A percentile compares a stretch with the other conserved stretches of the same genome.
Conservation (phyloP, 2,113 vertebrate genomes). For the mouse (Mus musculus) region DNA sequence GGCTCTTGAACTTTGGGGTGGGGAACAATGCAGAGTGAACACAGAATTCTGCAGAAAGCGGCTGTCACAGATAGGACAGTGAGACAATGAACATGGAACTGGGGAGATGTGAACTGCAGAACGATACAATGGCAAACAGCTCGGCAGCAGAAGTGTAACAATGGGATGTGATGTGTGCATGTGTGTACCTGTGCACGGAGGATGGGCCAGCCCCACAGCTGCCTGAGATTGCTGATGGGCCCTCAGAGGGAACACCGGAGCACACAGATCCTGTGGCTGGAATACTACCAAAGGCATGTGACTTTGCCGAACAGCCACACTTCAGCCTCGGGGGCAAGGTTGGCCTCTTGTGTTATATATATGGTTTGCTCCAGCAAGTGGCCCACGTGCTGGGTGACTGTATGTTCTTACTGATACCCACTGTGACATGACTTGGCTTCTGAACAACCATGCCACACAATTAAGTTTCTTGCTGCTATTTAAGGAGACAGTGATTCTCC, state of each 20-base stretch:
- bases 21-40: not conserved
- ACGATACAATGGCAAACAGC: accelerated
- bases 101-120: not conserved
- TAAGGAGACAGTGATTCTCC: not conserved
- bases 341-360: accelerated
- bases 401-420: not conserved
- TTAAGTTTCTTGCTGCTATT: not conserved
- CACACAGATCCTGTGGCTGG: not conserved
- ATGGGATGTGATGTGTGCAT: not conserved
- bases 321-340: accelerated
- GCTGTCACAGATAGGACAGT: not conserved
- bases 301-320: accelerated
- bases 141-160: not conserved
- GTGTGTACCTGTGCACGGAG: not conserved
- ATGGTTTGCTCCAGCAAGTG: accelerated
- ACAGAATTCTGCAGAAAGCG: not conserved
- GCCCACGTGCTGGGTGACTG: not conserved
- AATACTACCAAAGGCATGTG: accelerated
- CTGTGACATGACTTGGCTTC: not conserved
- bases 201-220: not conserved
- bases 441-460: accelerated
- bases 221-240: not conserved
- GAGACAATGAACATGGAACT: not conserved
- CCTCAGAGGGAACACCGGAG: not conserved
- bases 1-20: not conserved